These are phyloP conservation scores for Metaphire vulgaris DNA, from an alignment of 1,140 invertebrate species.

Conservation along the genomic window DNA sequence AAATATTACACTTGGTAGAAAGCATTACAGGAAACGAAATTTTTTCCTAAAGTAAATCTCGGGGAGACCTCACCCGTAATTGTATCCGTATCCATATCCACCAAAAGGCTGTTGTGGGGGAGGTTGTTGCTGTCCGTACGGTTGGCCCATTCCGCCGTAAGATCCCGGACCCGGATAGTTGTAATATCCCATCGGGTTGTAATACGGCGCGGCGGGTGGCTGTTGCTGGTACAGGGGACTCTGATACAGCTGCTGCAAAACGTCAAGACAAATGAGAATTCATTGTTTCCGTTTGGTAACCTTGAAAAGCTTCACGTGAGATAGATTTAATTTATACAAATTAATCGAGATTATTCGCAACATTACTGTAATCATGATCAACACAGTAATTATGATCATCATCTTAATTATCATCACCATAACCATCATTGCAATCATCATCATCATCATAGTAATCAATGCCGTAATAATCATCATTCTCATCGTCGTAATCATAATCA, in stretches of 20 bases:
- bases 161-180: neutral
- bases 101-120: neutral
- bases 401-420: neutral
- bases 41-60: too few species aligned
- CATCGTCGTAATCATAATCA: too few species aligned
- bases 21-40: too few species aligned
- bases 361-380: neutral
- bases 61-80: neutral
- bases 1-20: too few species aligned
- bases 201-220: neutral
- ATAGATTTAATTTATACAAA: neutral
- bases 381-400: neutral
- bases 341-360: neutral
- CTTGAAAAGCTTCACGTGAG: neutral
- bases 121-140: neutral
- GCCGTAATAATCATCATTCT: too few species aligned
- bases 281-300: neutral
- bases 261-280: neutral
- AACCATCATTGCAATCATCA: neutral
- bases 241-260: neutral
- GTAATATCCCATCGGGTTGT: neutral
- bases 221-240: neutral
- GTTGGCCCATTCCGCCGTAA: neutral
- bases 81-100: neutral
- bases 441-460: too few species aligned